Percentiles rank a stretch among this genome's conserved stretches.
Evolutionary conservation across 2,888 invertebrate genomes (phyloP).

Genomic region (Luffia ferchaultella): DNA sequence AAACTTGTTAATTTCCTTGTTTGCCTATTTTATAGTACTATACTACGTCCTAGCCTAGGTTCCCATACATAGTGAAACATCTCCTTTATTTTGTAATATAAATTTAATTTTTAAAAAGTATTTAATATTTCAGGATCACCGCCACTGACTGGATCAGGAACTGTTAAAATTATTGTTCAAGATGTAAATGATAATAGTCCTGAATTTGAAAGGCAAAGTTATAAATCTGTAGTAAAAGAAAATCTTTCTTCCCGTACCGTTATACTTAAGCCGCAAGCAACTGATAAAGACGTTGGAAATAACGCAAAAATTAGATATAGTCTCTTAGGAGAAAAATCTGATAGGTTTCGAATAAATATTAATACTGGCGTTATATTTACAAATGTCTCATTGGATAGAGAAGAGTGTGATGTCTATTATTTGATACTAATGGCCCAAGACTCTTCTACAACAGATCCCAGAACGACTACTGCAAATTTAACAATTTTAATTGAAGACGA

Average conservation of each 20-base stretch:
- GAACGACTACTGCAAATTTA: constrained; percentile 83
- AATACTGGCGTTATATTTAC: constrained; percentile 83
- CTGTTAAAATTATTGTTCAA: constrained; percentile 87
- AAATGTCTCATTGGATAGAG: constrained; percentile 77
- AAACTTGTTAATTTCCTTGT: too few species aligned
- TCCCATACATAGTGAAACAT: too few species aligned
- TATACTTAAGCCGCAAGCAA: constrained; percentile 80
- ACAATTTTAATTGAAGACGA: constrained; percentile 82
- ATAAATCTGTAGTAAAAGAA: constrained; percentile 81
- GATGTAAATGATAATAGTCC: constrained; percentile 96
- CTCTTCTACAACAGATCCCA: constrained; percentile 85
- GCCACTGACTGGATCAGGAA: constrained; percentile 91
- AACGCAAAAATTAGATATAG: constrained; percentile 90
- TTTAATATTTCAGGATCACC: constrained; percentile 78
- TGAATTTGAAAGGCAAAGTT: constrained; percentile 83
- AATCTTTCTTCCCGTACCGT: constrained; percentile 81
- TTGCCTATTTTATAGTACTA: too few species aligned
- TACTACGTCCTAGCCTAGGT: too few species aligned
- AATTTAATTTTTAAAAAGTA: too few species aligned
- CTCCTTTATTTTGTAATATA: too few species aligned
- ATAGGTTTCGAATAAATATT: constrained; percentile 81
- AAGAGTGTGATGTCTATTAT: constrained; percentile 78
- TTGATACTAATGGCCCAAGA: constrained; percentile 89
- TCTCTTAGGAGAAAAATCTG: constrained; percentile 81
- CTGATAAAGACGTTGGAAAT: constrained; percentile 82